Evolutionary conservation across 2,113 vertebrate species (phyloP).

Genomic region (Acrocephalus kingi): DNA sequence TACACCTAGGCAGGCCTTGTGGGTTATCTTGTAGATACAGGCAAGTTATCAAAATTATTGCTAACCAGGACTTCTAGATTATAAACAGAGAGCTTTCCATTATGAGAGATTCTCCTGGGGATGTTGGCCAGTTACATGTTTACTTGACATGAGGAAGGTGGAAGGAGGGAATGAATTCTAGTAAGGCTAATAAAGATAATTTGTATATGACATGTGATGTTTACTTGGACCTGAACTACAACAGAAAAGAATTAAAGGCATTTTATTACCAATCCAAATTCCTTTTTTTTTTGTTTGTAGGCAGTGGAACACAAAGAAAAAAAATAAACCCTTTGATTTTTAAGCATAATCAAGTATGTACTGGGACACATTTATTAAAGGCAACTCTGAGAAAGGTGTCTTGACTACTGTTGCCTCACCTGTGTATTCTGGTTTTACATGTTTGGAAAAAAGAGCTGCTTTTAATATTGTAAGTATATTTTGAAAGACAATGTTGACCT

Average conservation of each 20-base stretch:
- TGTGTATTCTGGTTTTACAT: neutral
- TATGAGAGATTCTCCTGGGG: neutral
- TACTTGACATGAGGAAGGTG: neutral
- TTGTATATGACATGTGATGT: neutral
- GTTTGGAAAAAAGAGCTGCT: neutral
- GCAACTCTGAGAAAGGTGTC: neutral
- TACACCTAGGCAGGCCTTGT: neutral
- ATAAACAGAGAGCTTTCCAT: neutral
- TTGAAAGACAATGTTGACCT: neutral
- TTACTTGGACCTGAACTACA: neutral
- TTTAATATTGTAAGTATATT: neutral
- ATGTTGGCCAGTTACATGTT: neutral
- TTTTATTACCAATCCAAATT: neutral
- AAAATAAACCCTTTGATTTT: neutral
- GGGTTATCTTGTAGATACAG: neutral
- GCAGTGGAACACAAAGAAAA: neutral
- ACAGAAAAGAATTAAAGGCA: neutral
- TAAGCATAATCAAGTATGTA: neutral
- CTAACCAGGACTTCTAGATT: neutral
- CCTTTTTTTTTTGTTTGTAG: neutral
- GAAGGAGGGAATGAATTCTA: neutral
- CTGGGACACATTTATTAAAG: constrained; percentile 5
- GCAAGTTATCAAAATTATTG: neutral
- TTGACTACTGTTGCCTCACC: neutral
- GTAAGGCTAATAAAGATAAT: neutral